Evolutionary conservation across 2,888 invertebrate species (phyloP).

Genomic region (Napeogenes sylphis): DNA sequence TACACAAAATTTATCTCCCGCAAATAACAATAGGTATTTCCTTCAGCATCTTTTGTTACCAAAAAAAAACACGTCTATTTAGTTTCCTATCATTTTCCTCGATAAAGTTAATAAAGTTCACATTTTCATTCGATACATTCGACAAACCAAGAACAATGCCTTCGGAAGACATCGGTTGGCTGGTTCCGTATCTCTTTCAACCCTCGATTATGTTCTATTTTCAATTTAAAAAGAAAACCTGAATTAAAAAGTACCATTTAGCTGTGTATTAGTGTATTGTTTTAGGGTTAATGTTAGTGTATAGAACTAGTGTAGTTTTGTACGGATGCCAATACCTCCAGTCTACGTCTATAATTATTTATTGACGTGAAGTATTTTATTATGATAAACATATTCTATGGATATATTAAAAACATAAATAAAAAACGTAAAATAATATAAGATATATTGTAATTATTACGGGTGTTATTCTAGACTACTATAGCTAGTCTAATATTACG

Average conservation of each 20-base stretch:
- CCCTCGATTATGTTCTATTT: constrained; percentile 64
- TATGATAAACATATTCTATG: no score
- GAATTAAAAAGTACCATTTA: constrained; percentile 33
- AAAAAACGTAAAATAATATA: no score
- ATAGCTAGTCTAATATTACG: constrained; percentile 1
- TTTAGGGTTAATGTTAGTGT: not conserved
- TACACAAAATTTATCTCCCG: not conserved
- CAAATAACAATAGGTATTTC: constrained; percentile 1
- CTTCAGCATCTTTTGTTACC: not conserved
- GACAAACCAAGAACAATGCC: constrained; percentile 70
- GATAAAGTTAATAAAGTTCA: constrained; percentile 51
- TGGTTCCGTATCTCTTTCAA: constrained; percentile 58
- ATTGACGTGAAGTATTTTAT: no score
- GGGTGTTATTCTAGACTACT: not conserved
- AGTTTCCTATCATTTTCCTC: constrained; percentile 31
- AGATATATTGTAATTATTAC: no score
- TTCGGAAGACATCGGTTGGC: constrained; percentile 61
- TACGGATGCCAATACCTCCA: not conserved
- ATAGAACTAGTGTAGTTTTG: not conserved
- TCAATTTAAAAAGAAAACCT: constrained; percentile 56
- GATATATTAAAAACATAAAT: no score
- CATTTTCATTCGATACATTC: constrained; percentile 64
- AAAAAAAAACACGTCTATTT: constrained; percentile 4
- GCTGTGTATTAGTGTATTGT: not conserved
- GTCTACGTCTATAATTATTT: not conserved